phyloP scores from a whole-genome alignment of 2,797 vertebrate genomes.

The Melanotaenia pygmaea region DNA sequence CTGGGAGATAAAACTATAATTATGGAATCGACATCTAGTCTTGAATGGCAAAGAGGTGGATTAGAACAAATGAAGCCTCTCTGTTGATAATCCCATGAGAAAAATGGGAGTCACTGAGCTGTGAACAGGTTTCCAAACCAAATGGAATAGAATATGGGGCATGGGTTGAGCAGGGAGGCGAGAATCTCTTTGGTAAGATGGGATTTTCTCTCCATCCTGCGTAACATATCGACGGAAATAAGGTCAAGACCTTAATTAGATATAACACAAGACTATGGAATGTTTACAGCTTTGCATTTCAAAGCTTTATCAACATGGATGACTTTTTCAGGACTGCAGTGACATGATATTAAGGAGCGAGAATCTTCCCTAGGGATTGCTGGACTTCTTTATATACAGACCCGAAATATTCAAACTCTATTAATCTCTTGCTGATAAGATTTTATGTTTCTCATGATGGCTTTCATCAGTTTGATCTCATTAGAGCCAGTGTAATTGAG shows the following conservation, averaged over 20 bases:
- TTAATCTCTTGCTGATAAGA: constrained; percentile 67
- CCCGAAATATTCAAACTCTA: constrained; percentile 49
- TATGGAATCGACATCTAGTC: constrained; percentile 62
- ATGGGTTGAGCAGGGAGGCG: constrained; percentile 57
- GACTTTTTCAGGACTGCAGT: constrained; percentile 24
- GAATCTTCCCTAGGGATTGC: background rate
- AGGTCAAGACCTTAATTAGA: constrained; percentile 63
- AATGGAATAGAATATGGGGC: constrained; percentile 71
- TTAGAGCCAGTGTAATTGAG: constrained; percentile 71
- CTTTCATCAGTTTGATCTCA: constrained; percentile 73
- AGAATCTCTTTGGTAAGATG: constrained; percentile 56
- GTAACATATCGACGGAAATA: constrained; percentile 42
- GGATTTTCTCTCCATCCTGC: constrained; percentile 57
- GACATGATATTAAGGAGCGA: constrained; percentile 45
- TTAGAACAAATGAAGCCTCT: constrained; percentile 73
- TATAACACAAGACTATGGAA: constrained; percentile 11
- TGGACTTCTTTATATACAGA: constrained; percentile 37
- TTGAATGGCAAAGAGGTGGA: constrained; percentile 77
- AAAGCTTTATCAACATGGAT: constrained; percentile 41
- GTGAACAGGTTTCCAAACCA: constrained; percentile 75
- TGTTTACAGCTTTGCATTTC: constrained; percentile 52
- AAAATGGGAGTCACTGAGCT: constrained; percentile 69
- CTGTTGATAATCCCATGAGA: constrained; percentile 75
- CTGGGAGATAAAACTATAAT: constrained; percentile 70
- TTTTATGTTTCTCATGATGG: constrained; percentile 64